Percentiles rank a stretch among this genome's conserved stretches.
These are phyloP conservation scores for Laothoe populi DNA, from an alignment of 2,888 invertebrate species.

Conservation along the genomic window DNA sequence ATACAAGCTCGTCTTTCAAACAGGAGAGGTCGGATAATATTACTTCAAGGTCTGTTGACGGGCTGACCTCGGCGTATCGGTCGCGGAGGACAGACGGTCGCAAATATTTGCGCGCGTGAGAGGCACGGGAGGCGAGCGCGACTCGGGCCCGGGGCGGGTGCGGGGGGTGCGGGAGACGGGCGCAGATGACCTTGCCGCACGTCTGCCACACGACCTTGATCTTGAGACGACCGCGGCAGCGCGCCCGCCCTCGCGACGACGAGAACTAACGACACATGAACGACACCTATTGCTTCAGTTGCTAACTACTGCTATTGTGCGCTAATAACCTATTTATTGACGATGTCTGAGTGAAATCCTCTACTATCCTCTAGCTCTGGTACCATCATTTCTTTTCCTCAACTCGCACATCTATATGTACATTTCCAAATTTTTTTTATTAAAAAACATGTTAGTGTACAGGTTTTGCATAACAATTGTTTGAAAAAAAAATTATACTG, in stretches of 20 bases:
- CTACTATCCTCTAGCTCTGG: background rate
- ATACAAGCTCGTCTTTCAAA: slow-evolving; percentile 68
- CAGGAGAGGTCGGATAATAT: slow-evolving; percentile 78
- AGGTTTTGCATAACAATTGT: too few relatives aligned
- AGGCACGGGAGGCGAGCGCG: slow-evolving; percentile 54
- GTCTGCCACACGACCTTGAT: slow-evolving; percentile 82
- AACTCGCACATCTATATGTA: background rate
- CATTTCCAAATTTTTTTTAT: background rate
- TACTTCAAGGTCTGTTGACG: slow-evolving; percentile 80
- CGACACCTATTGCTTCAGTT: slow-evolving; percentile 66
- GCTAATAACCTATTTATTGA: background rate
- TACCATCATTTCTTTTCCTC: background rate
- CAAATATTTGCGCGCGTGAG: slow-evolving; percentile 80
- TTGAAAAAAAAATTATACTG: too few relatives aligned
- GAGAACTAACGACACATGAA: slow-evolving; percentile 49
- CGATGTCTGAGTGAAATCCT: slow-evolving; percentile 11
- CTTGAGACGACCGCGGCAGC: slow-evolving; percentile 81
- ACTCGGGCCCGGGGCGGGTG: slow-evolving; percentile 37
- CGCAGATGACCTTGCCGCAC: slow-evolving; percentile 76
- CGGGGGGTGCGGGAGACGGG: slow-evolving; percentile 44
- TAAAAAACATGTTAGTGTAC: background rate
- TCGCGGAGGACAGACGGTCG: slow-evolving; percentile 83
- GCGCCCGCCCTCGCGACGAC: slow-evolving; percentile 54
- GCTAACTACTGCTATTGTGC: slow-evolving; percentile 44
- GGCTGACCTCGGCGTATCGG: slow-evolving; percentile 83